These are phyloP conservation scores for Brachystomella parvula DNA, from an alignment of 1,140 invertebrate genomes.

Conservation along the genomic window DNA sequence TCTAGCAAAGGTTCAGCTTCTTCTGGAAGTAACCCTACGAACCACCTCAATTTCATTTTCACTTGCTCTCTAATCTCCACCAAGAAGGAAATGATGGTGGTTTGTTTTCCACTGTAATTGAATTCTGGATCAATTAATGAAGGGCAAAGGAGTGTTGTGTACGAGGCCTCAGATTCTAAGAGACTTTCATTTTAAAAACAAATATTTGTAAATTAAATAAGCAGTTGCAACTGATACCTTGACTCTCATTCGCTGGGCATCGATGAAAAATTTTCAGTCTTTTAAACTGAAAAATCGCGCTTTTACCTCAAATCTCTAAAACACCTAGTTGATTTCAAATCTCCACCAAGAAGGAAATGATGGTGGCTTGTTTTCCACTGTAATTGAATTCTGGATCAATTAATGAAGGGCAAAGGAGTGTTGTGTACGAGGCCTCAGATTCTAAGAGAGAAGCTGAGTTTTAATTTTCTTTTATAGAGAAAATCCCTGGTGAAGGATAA, in stretches of 20 bases:
- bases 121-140: conserved; percentile 6
- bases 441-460: background rate
- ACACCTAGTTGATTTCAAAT: too few species aligned
- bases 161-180: background rate
- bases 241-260: too few species aligned
- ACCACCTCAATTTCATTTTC: background rate
- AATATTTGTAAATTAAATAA: too few species aligned
- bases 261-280: too few species aligned
- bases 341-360: conserved; percentile 13
- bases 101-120: background rate
- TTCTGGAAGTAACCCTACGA: background rate
- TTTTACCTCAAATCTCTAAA: too few species aligned
- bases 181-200: too few species aligned
- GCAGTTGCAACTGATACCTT: too few species aligned
- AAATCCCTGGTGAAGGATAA: background rate
- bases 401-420: background rate
- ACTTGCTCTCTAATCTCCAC: background rate
- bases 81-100: background rate
- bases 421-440: background rate
- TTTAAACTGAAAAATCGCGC: too few species aligned
- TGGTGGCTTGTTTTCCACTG: background rate
- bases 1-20: background rate
- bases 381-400: conserved; percentile 7
- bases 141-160: background rate
- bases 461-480: background rate